Base-by-base conservation (phyloP, 2,888 invertebrate genomes). In the Trisateles emortualis region DNA sequence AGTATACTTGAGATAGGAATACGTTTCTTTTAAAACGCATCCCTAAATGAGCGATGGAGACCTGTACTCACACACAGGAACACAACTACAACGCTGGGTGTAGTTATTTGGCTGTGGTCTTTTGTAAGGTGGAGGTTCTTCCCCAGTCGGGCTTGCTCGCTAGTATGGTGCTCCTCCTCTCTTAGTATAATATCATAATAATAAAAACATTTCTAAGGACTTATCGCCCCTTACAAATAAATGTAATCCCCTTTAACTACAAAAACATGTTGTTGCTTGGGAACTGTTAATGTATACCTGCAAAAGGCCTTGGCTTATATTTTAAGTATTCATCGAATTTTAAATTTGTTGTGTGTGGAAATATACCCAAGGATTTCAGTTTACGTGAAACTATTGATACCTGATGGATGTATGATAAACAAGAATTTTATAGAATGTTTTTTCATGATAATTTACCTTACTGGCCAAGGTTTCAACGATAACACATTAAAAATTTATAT, bases 401-500 rank as follows among this genome's bases (percentile, higher is more conserved):
- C 22, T 10, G 39, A 64, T 40, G 51, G 38, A 35, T 50, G 44
- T 36, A 24, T 41, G 51, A 40, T 40, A 17, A 49, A 46, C 56
- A 55, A 62, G 17, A 55, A 49, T 29, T 41, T 35, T 43, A 42
- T 39, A 39, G 29, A 55, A 38, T 50, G n/a, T 54, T 60, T 54
- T 55, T 49, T 52, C 38, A 32, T 60, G 43, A 47, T 39, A 8
- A 26, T 41, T 41, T 24, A 51, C 44, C 44, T 46, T 54, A 11
- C 35, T 39, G 36, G 16, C 43, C 68, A 74, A 72, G 75, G 76
- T 64, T 68, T 64, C 51, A 11, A 47, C 42, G 56, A 55, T 71
- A n/a, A n/a, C n/a, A n/a, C n/a, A 64, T 74, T 66, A 47, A 72
- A 70, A 75, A 61, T n/a, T n/a, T n/a, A n/a, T n/a, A n/a, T n/a